Percentiles rank a stretch among this genome's conserved stretches.
These are phyloP conservation scores for Tokudaia tokunoshimensis DNA, from an alignment of 2,797 vertebrate species.

Conservation along the genomic window DNA sequence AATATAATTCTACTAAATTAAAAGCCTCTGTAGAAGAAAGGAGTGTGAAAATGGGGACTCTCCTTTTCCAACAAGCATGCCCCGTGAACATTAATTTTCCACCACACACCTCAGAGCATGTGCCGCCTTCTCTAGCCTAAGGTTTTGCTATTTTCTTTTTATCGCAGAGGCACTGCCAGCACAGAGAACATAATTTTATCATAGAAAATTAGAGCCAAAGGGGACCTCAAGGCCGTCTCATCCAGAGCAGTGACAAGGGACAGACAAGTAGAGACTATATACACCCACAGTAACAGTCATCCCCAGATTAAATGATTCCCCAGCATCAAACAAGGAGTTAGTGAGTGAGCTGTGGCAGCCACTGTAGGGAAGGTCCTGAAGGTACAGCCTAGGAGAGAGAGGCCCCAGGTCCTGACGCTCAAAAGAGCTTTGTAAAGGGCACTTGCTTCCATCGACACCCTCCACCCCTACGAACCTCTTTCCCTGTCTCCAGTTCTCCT, in stretches of 20 bases:
- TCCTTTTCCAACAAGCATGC: conserved; percentile 58
- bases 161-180: conserved; percentile 49
- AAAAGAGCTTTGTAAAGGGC: not conserved
- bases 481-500: not conserved
- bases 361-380: not conserved
- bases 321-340: conserved; percentile 47
- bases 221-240: conserved; percentile 67
- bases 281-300: conserved; percentile 44
- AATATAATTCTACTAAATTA: conserved; percentile 76
- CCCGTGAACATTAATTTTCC: conserved; percentile 70
- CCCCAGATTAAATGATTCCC: conserved; percentile 56
- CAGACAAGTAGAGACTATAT: conserved; percentile 54
- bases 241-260: not conserved
- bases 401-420: not conserved
- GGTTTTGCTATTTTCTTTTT: conserved; percentile 72
- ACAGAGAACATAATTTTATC: conserved; percentile 77
- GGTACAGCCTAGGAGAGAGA: not conserved
- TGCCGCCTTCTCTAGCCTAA: conserved; percentile 58
- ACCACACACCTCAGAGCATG: conserved; percentile 65
- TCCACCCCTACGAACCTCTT: not conserved
- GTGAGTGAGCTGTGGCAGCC: not conserved
- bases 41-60: conserved; percentile 62
- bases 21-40: conserved; percentile 60
- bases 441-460: not conserved
- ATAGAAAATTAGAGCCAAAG: conserved; percentile 75